phyloP scores from a whole-genome alignment of 2,113 vertebrate species.

The Todiramphus chloris region DNA sequence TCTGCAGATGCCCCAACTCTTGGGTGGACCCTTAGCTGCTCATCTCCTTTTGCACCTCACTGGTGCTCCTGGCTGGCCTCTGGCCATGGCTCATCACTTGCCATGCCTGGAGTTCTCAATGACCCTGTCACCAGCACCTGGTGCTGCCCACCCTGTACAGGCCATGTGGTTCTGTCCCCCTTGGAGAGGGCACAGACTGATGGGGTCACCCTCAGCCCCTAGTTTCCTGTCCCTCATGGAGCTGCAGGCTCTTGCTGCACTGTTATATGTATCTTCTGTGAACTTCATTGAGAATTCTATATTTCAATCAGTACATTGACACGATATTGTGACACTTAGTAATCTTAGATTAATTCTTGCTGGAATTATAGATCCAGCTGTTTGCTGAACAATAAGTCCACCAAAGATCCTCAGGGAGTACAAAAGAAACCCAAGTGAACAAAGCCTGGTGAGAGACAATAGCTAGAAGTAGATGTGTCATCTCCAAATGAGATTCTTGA shows the following conservation, averaged over 20 bases:
- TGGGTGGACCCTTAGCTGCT: accelerated
- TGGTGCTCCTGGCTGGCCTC: background rate
- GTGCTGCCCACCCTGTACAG: background rate
- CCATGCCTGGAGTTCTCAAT: accelerated
- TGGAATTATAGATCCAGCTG: background rate
- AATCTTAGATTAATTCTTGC: background rate
- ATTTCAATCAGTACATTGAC: background rate
- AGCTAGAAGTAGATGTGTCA: background rate
- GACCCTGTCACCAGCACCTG: background rate
- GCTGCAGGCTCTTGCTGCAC: background rate
- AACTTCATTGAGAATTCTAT: background rate
- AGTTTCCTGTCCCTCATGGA: background rate
- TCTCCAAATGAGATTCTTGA: background rate
- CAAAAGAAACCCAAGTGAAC: background rate
- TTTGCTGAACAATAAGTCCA: background rate
- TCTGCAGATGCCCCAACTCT: background rate
- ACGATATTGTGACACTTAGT: background rate
- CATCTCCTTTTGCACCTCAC: accelerated
- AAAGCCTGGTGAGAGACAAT: background rate
- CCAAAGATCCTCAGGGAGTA: background rate
- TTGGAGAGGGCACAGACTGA: background rate
- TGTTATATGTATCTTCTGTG: background rate
- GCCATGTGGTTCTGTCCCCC: accelerated
- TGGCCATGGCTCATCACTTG: background rate
- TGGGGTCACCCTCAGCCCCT: accelerated